A percentile compares a stretch with the other conserved stretches of the same genome.
Conservation (phyloP, 35 echinoderm and acorn worm genomes). For the Holothuria glaberrima region DNA sequence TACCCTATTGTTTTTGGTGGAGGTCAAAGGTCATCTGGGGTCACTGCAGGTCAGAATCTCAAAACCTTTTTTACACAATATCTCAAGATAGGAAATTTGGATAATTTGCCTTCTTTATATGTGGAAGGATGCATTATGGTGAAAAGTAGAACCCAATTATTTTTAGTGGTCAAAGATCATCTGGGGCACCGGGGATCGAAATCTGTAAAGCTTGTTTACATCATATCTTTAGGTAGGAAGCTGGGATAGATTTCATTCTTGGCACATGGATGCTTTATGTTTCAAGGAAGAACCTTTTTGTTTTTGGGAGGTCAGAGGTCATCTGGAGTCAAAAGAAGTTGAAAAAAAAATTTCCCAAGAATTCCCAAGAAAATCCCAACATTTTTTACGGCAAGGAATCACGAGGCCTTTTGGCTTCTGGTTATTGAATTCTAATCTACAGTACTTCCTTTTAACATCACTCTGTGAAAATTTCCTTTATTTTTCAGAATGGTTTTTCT, state of each 20-base stretch:
- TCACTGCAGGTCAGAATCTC: background rate
- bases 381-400: background rate
- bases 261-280: background rate
- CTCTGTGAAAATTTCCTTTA: background rate
- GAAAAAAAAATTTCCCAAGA: too few relatives aligned
- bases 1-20: background rate
- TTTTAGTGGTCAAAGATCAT: background rate
- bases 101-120: background rate
- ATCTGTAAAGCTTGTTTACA: background rate
- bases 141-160: background rate
- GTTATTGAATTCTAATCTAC: too few relatives aligned
- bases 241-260: background rate
- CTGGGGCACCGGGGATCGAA: background rate
- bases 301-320: background rate
- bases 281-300: background rate
- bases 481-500: conserved; percentile 62
- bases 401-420: too few relatives aligned
- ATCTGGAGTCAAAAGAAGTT: background rate
- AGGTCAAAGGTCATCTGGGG: background rate
- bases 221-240: background rate
- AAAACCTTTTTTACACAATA: background rate
- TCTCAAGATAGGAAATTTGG: background rate
- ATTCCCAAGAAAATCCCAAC: too few relatives aligned
- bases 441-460: background rate
- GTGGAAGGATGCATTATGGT: background rate